phyloP scores from a whole-genome alignment of 1,140 invertebrate species.

The Cheumatopsyche charites region DNA sequence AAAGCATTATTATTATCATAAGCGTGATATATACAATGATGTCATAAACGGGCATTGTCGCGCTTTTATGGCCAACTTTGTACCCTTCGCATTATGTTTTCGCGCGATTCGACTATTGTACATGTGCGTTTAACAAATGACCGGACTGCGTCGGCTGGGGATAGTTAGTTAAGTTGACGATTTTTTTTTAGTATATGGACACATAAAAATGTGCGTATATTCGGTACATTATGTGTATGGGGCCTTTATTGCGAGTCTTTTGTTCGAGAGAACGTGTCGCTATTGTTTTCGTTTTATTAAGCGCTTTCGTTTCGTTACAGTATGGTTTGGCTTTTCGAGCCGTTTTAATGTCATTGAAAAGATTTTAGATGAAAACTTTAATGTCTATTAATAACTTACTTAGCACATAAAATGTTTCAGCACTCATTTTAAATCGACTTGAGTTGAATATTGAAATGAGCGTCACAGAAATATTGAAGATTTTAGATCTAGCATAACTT shows the following conservation, averaged over 20 bases:
- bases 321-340: background rate
- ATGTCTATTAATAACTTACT: no score
- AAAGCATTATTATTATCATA: no score
- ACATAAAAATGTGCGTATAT: no score
- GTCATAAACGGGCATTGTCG: background rate
- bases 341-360: no score
- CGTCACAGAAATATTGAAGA: no score
- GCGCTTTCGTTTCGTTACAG: background rate
- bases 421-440: no score
- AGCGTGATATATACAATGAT: constrained; percentile 1
- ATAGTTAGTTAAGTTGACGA: constrained; percentile 1
- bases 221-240: no score
- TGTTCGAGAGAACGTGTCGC: background rate
- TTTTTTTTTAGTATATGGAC: constrained; percentile 20
- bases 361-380: no score
- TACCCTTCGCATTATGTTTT: constrained; percentile 26
- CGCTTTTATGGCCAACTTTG: constrained; percentile 15
- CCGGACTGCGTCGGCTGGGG: background rate
- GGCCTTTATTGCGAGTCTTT: constrained; percentile 2
- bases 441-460: no score
- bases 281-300: background rate
- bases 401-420: no score
- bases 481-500: no score
- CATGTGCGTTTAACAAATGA: constrained; percentile 43
- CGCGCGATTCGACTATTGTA: constrained; percentile 36